Conservation (phyloP, 2,113 vertebrate species). For the Symphodus melops region DNA sequence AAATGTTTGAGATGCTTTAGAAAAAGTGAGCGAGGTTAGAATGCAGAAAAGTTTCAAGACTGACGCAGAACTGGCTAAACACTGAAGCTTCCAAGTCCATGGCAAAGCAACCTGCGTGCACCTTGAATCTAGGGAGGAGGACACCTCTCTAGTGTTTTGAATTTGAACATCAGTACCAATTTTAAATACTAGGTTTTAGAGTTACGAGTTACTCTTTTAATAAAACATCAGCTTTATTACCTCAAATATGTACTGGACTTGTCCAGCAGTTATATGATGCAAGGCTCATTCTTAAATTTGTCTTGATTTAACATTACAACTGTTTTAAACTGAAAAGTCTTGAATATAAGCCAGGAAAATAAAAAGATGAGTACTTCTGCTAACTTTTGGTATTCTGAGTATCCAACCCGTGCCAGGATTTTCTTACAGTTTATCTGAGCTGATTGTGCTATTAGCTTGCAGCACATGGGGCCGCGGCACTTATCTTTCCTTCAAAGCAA, state of each 20-base stretch:
- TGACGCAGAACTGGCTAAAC: no score
- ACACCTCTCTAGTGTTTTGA: no score
- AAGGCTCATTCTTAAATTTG: not conserved
- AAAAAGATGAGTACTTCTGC: not conserved
- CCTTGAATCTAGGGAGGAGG: no score
- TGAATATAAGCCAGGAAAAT: not conserved
- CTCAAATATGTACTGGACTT: not conserved
- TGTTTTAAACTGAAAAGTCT: not conserved
- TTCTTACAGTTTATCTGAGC: constrained; percentile 28
- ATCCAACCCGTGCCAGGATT: not conserved
- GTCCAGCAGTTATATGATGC: not conserved
- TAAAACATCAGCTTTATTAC: not conserved
- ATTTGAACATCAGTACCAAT: no score
- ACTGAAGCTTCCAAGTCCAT: no score
- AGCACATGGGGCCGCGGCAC: constrained; percentile 5
- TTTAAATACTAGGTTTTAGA: no score
- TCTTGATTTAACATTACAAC: not conserved
- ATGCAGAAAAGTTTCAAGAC: no score
- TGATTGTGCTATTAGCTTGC: constrained; percentile 48
- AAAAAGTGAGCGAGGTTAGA: no score
- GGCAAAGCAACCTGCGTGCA: no score
- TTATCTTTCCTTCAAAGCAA: constrained; percentile 41
- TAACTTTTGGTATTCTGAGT: not conserved
- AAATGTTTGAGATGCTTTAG: no score
- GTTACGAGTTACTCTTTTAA: not conserved